Evolutionary conservation across 2,888 invertebrate species (phyloP).

Genomic region (Acanthococcus lagerstroemiae): DNA sequence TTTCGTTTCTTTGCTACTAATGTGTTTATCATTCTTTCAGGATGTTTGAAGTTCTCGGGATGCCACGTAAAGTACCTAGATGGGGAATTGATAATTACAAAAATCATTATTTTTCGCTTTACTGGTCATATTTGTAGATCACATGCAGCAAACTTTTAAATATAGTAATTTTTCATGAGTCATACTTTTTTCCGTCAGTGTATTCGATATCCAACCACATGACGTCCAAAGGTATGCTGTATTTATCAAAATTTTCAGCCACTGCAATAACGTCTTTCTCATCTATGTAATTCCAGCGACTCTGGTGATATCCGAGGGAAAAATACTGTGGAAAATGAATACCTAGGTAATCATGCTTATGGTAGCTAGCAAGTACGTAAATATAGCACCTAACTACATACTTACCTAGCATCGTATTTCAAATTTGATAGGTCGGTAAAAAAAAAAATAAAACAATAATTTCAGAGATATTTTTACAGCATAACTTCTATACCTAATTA

Average conservation of each 20-base stretch:
- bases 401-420: too few species aligned
- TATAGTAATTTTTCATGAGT: too few species aligned
- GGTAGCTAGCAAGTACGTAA: too few species aligned
- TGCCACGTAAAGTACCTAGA: conserved; percentile 96
- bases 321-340: conserved; percentile 47
- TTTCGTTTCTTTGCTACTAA: conserved; percentile 82
- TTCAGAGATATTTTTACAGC: too few species aligned
- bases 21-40: conserved; percentile 80
- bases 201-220: conserved; percentile 99
- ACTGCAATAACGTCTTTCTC: conserved; percentile 83
- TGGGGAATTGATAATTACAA: too few species aligned
- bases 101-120: neutral
- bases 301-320: conserved; percentile 90
- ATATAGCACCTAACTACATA: too few species aligned
- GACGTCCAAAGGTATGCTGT: conserved; percentile 89
- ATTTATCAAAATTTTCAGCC: conserved; percentile 71
- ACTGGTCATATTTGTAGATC: neutral
- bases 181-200: conserved; percentile 72
- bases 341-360: too few species aligned
- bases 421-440: too few species aligned
- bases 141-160: neutral
- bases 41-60: conserved; percentile 71
- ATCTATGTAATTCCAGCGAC: conserved; percentile 97
- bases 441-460: too few species aligned
- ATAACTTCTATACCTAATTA: too few species aligned